Conservation (phyloP, 1,140 invertebrate genomes). For the Camponotus floridanus region DNA sequence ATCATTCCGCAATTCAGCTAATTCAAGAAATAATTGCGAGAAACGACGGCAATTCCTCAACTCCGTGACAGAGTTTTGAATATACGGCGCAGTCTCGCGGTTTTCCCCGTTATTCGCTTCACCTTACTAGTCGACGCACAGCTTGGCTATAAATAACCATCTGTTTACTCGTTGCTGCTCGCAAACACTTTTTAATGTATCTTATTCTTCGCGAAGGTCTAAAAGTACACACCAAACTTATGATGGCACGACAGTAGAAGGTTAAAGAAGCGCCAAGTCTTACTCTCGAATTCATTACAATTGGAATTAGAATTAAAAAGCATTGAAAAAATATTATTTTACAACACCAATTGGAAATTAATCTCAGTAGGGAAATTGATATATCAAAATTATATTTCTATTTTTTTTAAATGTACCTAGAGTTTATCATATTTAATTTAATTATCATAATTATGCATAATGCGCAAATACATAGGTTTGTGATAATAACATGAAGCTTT, state of each 20-base stretch:
- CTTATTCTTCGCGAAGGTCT: constrained; percentile 65
- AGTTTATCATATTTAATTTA: background rate
- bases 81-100: constrained; percentile 56
- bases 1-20: constrained; percentile 58
- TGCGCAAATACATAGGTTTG: background rate
- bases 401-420: background rate
- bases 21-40: constrained; percentile 60
- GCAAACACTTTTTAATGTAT: constrained; percentile 77
- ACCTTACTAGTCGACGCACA: constrained; percentile 69
- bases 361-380: no score
- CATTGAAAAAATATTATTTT: constrained; percentile 19
- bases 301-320: background rate
- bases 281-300: background rate
- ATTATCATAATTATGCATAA: background rate
- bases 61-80: constrained; percentile 49
- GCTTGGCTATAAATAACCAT: constrained; percentile 77
- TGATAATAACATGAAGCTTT: background rate
- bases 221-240: constrained; percentile 29
- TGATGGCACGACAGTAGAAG: background rate
- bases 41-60: constrained; percentile 45
- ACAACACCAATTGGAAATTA: background rate
- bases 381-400: background rate
- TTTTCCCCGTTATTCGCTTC: constrained; percentile 75
- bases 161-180: constrained; percentile 76
- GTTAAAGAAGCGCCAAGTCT: background rate